These are phyloP conservation scores for Tenualosa ilisha DNA, from an alignment of 2,797 vertebrate species.

Conservation along the genomic window DNA sequence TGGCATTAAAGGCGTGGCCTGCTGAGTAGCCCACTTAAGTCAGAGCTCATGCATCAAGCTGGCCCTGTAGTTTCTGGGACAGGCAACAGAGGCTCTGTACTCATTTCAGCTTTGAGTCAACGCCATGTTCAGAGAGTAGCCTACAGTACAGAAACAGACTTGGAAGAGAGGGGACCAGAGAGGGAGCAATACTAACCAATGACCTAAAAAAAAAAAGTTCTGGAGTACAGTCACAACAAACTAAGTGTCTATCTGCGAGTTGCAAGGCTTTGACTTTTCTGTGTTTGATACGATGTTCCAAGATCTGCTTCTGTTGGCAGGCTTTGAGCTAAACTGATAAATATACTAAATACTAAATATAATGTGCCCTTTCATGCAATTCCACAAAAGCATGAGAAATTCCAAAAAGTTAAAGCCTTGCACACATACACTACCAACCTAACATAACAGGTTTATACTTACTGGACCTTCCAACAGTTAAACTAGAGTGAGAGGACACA, in stretches of 20 bases:
- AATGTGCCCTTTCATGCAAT: not conserved
- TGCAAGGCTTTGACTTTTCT: conserved; percentile 40
- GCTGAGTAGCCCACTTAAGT: conserved; percentile 20
- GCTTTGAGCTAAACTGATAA: not conserved
- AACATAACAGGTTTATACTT: conserved; percentile 60
- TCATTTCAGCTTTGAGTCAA: not conserved
- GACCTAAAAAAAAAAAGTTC: conserved; percentile 38
- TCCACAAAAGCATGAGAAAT: not conserved
- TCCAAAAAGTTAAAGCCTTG: conserved; percentile 48
- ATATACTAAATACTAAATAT: not conserved
- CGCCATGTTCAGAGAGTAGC: conserved; percentile 6
- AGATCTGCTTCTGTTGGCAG: not conserved
- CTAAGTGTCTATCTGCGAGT: conserved; percentile 28
- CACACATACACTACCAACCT: conserved; percentile 41
- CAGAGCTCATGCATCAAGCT: conserved; percentile 21
- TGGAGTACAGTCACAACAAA: conserved; percentile 31
- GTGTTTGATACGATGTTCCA: conserved; percentile 3
- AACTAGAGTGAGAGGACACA: conserved; percentile 50
- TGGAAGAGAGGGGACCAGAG: conserved; percentile 50
- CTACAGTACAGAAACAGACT: conserved; percentile 38
- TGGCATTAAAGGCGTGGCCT: not conserved
- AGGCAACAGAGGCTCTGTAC: not conserved
- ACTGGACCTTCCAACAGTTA: conserved; percentile 63
- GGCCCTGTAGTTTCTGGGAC: not conserved
- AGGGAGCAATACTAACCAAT: conserved; percentile 35